A percentile compares a stretch with the other conserved stretches of the same genome.
Evolutionary conservation across 2,113 vertebrate genomes (phyloP).

Genomic region (Euleptes europaea): DNA sequence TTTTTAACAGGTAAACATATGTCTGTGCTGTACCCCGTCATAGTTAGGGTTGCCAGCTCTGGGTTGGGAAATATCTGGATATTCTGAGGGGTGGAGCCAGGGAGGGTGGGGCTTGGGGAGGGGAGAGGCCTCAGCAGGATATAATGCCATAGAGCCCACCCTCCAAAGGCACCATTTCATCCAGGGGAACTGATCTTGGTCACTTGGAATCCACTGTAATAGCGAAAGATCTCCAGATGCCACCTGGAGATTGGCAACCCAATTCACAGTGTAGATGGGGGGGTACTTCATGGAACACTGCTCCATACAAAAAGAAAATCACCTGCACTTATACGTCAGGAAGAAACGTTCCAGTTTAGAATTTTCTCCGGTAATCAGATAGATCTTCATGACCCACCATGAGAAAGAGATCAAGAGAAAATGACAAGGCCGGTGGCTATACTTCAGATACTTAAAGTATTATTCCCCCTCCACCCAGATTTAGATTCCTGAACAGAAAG

Average conservation of each 20-base stretch:
- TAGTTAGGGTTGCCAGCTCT: no score
- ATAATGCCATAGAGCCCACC: no score
- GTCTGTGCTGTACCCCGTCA: neutral
- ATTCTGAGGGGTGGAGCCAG: no score
- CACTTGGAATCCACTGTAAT: no score
- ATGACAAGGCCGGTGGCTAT: neutral
- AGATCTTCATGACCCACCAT: slow-evolving; percentile 10
- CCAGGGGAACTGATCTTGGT: no score
- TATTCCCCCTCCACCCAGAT: accelerated
- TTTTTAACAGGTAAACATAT: neutral
- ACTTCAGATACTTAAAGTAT: neutral
- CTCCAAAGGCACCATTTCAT: no score
- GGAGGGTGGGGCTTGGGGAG: no score
- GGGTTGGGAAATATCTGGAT: no score
- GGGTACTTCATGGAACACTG: neutral
- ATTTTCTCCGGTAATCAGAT: neutral
- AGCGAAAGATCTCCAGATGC: no score
- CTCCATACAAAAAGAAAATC: neutral
- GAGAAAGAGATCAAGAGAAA: neutral
- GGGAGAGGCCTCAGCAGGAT: no score
- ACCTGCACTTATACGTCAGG: neutral
- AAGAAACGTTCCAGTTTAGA: neutral
- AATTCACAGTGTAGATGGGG: neutral
- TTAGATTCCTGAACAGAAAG: neutral
- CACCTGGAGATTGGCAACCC: no score